Percentiles rank a stretch among this genome's conserved stretches.
phyloP scores from a whole-genome alignment of 2,888 invertebrate genomes.

The Drosophila vallismaia region DNA sequence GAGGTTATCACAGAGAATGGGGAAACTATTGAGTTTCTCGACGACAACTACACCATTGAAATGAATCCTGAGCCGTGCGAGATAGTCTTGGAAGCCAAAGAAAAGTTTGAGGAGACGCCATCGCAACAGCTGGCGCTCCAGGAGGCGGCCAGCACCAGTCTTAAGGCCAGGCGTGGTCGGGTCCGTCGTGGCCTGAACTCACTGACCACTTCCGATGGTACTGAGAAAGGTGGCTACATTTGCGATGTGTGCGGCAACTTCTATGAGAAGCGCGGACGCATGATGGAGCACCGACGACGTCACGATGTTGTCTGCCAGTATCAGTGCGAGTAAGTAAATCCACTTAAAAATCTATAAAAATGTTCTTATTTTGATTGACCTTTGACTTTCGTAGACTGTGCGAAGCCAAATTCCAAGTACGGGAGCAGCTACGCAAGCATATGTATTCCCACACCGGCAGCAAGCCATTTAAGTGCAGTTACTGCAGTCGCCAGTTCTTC shows the following conservation, averaged over 20 bases:
- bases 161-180: constrained; percentile 50
- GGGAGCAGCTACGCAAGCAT: constrained; percentile 81
- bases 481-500: constrained; percentile 80
- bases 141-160: constrained; percentile 34
- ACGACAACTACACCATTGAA: constrained; percentile 64
- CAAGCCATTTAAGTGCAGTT: constrained; percentile 80
- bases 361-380: background rate
- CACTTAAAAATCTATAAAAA: background rate
- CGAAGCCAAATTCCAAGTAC: constrained; percentile 75
- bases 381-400: constrained; percentile 68
- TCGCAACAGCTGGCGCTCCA: constrained; percentile 14
- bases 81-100: constrained; percentile 45
- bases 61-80: constrained; percentile 56
- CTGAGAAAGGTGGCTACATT: constrained; percentile 71
- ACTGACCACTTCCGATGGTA: constrained; percentile 58
- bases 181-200: constrained; percentile 55
- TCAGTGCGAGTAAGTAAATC: constrained; percentile 79
- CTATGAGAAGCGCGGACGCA: constrained; percentile 80
- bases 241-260: constrained; percentile 82
- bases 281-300: constrained; percentile 81
- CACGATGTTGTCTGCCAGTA: constrained; percentile 76
- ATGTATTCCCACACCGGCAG: constrained; percentile 81
- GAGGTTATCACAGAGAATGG: constrained; percentile 42
- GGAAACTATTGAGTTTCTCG: constrained; percentile 73
- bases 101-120: constrained; percentile 26